phyloP scores from a whole-genome alignment of 1,140 invertebrate species.

The Lanistes nyassanus region DNA sequence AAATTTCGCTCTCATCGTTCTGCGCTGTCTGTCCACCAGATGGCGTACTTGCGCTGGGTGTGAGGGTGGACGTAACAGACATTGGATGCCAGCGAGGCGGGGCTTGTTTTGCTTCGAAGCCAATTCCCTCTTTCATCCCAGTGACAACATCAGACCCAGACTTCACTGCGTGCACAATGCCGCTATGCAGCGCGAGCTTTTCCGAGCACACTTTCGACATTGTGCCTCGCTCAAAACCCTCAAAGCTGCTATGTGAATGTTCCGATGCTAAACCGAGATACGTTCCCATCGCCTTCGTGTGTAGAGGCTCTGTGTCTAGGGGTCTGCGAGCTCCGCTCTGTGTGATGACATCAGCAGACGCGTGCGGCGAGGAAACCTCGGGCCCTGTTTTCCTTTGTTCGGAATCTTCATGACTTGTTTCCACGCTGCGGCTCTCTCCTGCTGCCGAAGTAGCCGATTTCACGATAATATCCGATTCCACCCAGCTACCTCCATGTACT shows the following conservation, averaged over 20 bases:
- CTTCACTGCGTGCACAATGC: not conserved
- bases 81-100: not conserved
- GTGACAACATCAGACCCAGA: not conserved
- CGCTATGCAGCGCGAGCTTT: not conserved
- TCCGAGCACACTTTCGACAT: not conserved
- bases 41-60: not conserved
- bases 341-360: conserved; percentile 15
- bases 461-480: conserved; percentile 13
- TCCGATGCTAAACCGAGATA: too few relatives aligned
- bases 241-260: not conserved
- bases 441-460: not conserved
- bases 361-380: not conserved
- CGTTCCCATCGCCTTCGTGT: too few relatives aligned
- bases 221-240: conserved; percentile 1
- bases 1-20: not conserved
- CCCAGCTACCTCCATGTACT: not conserved
- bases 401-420: not conserved
- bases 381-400: not conserved
- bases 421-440: not conserved
- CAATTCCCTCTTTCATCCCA: not conserved
- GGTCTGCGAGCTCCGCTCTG: not conserved
- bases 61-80: not conserved
- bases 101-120: not conserved
- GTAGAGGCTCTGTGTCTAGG: conserved; percentile 3
- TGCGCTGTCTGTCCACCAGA: not conserved